phyloP scores from a whole-genome alignment of 2,113 vertebrate genomes.

The Cyphomyrus discorhynchus region DNA sequence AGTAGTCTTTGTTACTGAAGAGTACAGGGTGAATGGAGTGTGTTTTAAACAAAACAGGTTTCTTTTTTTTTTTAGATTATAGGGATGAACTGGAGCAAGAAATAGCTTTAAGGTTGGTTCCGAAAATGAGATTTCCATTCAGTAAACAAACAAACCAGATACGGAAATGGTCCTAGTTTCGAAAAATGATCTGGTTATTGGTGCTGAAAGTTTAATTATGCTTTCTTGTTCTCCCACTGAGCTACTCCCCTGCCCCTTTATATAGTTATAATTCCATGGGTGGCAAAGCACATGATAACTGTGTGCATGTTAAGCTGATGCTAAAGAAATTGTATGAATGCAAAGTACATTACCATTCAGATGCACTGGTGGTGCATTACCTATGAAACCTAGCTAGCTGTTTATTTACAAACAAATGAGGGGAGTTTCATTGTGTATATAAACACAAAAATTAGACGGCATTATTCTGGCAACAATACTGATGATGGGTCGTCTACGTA shows the following conservation, averaged over 20 bases:
- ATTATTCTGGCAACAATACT: neutral
- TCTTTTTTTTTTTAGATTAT: conserved; percentile 41
- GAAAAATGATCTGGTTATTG: conserved; percentile 14
- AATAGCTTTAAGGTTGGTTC: conserved; percentile 40
- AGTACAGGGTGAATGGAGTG: neutral
- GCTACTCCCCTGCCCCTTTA: neutral
- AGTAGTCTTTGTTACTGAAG: neutral
- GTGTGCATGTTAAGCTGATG: neutral
- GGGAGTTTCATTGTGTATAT: neutral
- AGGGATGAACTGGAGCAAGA: conserved; percentile 29
- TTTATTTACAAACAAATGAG: neutral
- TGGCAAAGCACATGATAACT: neutral
- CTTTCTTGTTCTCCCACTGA: neutral
- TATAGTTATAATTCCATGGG: neutral
- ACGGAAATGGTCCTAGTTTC: neutral
- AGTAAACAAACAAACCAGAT: conserved; percentile 28
- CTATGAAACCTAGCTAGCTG: neutral
- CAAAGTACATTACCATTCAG: neutral
- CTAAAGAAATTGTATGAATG: neutral
- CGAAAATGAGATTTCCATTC: conserved; percentile 29
- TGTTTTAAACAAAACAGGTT: conserved; percentile 35
- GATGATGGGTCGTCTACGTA: neutral
- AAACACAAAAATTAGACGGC: neutral
- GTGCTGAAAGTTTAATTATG: neutral
- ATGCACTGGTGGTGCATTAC: neutral